Percentiles rank a stretch among this genome's conserved stretches.
Conservation (phyloP, 2,888 invertebrate species). For the Myopa testacea region DNA sequence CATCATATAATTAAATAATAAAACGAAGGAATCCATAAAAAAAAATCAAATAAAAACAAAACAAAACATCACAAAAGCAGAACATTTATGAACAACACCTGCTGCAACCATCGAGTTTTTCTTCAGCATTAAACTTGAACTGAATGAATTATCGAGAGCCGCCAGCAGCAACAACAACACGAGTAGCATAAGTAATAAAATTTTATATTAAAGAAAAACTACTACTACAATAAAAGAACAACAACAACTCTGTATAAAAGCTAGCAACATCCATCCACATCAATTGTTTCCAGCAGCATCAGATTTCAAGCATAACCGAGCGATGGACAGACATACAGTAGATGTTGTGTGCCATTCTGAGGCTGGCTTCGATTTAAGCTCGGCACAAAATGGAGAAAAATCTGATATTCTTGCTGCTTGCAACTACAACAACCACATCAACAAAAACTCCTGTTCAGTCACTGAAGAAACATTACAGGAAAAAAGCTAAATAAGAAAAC, state of each 20-base stretch:
- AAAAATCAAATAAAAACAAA: neutral
- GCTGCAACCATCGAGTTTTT: constrained; percentile 3
- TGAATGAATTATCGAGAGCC: neutral
- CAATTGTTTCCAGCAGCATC: constrained; percentile 42
- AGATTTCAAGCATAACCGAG: constrained; percentile 40
- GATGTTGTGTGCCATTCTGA: constrained; percentile 14
- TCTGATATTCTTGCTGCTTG: neutral
- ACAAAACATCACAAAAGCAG: neutral
- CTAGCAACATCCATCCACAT: neutral
- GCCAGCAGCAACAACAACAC: neutral
- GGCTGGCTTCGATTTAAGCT: neutral
- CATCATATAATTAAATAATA: neutral
- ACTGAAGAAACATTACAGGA: neutral
- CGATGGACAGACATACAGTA: neutral
- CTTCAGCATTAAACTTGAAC: constrained; percentile 18
- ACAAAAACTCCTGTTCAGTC: neutral
- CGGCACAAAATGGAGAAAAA: constrained; percentile 2
- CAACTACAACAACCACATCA: constrained; percentile 6
- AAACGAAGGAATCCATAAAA: neutral
- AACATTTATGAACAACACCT: neutral
- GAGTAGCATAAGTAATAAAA: neutral
- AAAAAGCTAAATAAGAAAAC: neutral
- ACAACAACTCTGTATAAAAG: neutral
- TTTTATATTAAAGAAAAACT: neutral
- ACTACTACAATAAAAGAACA: neutral